Evolutionary conservation across 2,797 vertebrate species (phyloP).

Genomic region (Gambusia yucatana): DNA sequence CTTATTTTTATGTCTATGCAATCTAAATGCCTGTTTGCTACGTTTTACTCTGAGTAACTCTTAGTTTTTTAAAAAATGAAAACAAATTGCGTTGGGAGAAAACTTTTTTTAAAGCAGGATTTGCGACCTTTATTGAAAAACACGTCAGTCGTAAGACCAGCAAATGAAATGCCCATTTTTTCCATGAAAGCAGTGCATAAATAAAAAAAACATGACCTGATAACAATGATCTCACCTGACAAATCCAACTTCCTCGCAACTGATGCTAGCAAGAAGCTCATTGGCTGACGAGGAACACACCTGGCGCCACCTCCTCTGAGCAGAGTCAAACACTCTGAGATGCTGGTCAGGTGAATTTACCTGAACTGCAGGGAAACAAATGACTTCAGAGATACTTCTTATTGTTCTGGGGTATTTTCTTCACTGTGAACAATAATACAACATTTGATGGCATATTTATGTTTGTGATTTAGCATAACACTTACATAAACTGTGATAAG

Average conservation of each 20-base stretch:
- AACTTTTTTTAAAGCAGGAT: background rate
- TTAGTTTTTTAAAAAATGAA: background rate
- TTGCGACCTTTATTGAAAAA: background rate
- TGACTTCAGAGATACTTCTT: background rate
- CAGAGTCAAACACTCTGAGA: constrained; percentile 85
- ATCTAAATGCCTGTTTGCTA: background rate
- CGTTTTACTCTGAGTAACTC: background rate
- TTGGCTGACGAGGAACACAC: constrained; percentile 88
- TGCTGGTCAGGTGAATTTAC: constrained; percentile 85
- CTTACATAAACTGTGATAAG: background rate
- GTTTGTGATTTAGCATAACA: background rate
- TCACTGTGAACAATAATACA: background rate
- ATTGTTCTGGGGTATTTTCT: background rate
- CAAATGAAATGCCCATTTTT: background rate
- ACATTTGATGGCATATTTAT: background rate
- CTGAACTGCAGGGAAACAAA: constrained; percentile 82
- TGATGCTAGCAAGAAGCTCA: constrained; percentile 85
- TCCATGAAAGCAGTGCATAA: background rate
- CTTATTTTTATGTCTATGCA: background rate
- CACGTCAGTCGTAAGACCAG: background rate
- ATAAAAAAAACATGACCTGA: background rate
- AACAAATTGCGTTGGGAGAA: background rate
- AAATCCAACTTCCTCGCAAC: constrained; percentile 93
- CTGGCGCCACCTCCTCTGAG: constrained; percentile 85
- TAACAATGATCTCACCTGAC: constrained; percentile 79